Base-by-base conservation (phyloP, 2,113 vertebrate genomes). In the Oreochromis spilurus region DNA sequence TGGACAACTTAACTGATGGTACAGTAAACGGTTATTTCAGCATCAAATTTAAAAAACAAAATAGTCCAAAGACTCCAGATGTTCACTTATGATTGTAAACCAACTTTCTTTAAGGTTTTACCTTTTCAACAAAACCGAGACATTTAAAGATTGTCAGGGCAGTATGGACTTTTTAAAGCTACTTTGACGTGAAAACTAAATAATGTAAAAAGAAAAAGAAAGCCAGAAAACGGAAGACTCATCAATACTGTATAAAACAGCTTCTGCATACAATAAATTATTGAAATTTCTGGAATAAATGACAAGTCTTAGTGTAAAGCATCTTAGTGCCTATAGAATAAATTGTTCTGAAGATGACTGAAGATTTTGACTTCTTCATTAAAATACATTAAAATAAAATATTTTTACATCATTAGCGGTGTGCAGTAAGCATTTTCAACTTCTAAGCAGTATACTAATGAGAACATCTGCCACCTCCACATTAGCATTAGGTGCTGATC, bases 401-500 rank as follows among this genome's bases (percentile, higher is more conserved):
- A 45, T 60, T 58, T 48, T 87, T 75, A 77, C 40, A 87, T 50
- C 50, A 86, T 67, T 83, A 85, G 55, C 65, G 75, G 82, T 72
- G 57, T 82, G 86, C 81, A 79, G 87, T 34, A 9, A 81, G 60
- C 72, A 55, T 83, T 93, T 91, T 87, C 79, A 84, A 75, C 87
- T 89, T 89, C 79, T 85, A 88, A 90, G 77, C 72, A 5, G 80
- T 54, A 72, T 38, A 80, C 84, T 90, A 90, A 93, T 92, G 83
- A 91, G 89, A 95, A 92, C 93, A 95, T 95, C 94, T 94, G 94
- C 84, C 86, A 54, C 87, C 86, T 89, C 77, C 87, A 87, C 92
- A 93, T 94, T 92, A 90, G 90, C 90, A 86, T 89, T 82, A 81
- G 67, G 80, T 81, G 79, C 54, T 84, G 85, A 91, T 86, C 24